phyloP scores from a whole-genome alignment of 2,888 invertebrate species.

The Eretmocerus hayati region DNA sequence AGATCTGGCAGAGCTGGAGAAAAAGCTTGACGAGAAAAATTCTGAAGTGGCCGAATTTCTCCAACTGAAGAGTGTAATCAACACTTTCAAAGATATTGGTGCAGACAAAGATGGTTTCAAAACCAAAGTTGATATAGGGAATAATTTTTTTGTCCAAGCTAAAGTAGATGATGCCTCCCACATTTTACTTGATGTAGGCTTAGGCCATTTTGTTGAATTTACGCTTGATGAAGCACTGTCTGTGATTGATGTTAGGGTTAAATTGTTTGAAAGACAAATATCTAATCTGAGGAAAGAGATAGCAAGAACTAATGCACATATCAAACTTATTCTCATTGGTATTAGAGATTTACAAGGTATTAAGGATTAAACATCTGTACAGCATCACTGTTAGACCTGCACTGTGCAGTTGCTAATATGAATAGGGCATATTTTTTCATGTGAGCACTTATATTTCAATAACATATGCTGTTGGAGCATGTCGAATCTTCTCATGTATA shows the following conservation, averaged over 20 bases:
- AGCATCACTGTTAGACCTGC: too few species aligned
- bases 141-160: slow-evolving; percentile 76
- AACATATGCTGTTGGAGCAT: too few species aligned
- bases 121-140: slow-evolving; percentile 74
- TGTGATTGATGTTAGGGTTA: slow-evolving; percentile 64
- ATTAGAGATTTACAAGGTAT: slow-evolving; percentile 55
- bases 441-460: neutral
- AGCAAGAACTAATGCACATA: slow-evolving; percentile 67
- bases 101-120: slow-evolving; percentile 55
- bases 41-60: slow-evolving; percentile 64
- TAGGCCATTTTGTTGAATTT: slow-evolving; percentile 69
- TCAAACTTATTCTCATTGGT: slow-evolving; percentile 68
- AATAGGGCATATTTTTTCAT: neutral
- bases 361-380: too few species aligned
- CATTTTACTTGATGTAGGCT: slow-evolving; percentile 68
- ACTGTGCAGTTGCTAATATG: too few species aligned
- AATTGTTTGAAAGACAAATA: slow-evolving; percentile 57
- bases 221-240: slow-evolving; percentile 62
- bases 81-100: slow-evolving; percentile 55
- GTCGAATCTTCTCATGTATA: too few species aligned
- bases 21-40: slow-evolving; percentile 57
- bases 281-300: slow-evolving; percentile 60
- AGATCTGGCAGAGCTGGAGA: slow-evolving; percentile 58
- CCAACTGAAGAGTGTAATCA: slow-evolving; percentile 65
- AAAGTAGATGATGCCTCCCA: slow-evolving; percentile 59